phyloP scores from a whole-genome alignment of 2,797 vertebrate genomes.

The Tympanoctomys barrerae region DNA sequence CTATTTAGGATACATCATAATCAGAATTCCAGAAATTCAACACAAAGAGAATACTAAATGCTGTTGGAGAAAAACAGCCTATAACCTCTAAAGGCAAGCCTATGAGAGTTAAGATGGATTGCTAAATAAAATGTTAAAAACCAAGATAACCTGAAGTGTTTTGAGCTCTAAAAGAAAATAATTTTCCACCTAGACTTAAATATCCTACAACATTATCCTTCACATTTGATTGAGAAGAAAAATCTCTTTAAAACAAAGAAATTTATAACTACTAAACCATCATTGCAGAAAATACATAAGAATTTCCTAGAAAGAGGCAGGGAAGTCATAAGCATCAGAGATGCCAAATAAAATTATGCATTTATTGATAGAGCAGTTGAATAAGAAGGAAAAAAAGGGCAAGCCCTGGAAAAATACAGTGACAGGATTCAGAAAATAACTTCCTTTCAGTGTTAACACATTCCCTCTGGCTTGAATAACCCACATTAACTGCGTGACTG shows the following conservation, averaged over 20 bases:
- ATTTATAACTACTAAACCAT: background rate
- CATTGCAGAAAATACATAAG: background rate
- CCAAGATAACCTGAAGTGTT: background rate
- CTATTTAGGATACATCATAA: background rate
- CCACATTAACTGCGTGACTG: background rate
- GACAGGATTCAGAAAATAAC: background rate
- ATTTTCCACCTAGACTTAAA: background rate
- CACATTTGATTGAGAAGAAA: background rate
- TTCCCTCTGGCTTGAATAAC: background rate
- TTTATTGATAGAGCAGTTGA: background rate
- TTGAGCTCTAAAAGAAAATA: background rate
- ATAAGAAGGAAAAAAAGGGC: background rate
- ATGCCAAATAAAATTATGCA: background rate
- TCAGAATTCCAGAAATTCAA: background rate
- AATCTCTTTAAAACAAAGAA: background rate
- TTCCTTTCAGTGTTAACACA: background rate
- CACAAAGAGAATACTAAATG: background rate
- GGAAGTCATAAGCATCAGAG: background rate
- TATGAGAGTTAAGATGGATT: background rate
- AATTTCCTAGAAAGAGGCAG: background rate
- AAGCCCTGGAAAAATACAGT: background rate
- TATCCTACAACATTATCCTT: background rate
- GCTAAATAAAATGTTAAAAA: background rate
- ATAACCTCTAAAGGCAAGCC: background rate
- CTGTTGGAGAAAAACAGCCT: no score